phyloP scores from a whole-genome alignment of 2,797 vertebrate genomes.

The Phyllotis vaccarum region DNA sequence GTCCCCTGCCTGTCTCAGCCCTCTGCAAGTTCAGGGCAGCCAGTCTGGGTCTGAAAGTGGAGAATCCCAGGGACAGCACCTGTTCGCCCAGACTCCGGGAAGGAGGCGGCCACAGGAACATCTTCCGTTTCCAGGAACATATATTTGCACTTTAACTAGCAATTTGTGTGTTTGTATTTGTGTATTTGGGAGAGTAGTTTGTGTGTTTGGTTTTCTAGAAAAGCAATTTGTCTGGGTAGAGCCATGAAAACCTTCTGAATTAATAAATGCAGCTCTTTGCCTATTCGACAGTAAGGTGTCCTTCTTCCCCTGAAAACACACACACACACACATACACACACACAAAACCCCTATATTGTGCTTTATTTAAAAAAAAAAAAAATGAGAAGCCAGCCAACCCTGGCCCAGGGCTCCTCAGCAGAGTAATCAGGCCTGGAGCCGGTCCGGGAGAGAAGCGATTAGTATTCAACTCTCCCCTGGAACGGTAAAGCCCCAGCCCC shows the following conservation, averaged over 20 bases:
- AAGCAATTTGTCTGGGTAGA: neutral
- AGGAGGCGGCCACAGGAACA: neutral
- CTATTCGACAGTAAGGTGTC: neutral
- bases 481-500: neutral
- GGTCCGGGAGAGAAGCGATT: neutral
- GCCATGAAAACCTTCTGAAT: neutral
- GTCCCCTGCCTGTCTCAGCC: no score
- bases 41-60: neutral
- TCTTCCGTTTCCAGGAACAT: neutral
- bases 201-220: no score
- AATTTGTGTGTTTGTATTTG: neutral
- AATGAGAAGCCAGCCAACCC: neutral
- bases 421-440: neutral
- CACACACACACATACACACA: no score
- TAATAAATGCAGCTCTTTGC: neutral
- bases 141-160: neutral
- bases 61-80: neutral
- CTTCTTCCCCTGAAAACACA: neutral
- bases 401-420: neutral
- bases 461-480: neutral
- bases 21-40: neutral
- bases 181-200: neutral
- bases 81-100: neutral
- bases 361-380: slow-evolving; percentile 11
- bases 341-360: neutral